Conservation (phyloP, 2,797 vertebrate species). For the Coracias cyanogaster region DNA sequence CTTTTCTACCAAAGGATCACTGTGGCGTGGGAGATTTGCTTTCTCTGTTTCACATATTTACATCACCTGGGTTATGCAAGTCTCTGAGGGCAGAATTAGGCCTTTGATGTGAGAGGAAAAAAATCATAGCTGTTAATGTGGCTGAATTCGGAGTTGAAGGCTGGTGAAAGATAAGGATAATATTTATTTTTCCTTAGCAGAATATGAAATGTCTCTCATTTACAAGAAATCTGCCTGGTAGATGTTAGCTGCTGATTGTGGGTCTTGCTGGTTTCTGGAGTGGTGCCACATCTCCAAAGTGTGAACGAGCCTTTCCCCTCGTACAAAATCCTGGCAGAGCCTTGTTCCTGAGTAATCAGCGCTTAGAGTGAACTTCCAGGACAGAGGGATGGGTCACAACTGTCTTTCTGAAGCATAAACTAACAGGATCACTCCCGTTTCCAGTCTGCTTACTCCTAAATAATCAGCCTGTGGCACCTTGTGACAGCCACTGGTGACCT, state of each 20-base stretch:
- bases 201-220: fast-evolving
- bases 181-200: background rate
- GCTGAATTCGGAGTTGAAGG: background rate
- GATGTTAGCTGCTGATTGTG: background rate
- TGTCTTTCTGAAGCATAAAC: background rate
- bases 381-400: background rate
- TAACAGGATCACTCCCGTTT: background rate
- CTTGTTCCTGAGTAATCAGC: background rate
- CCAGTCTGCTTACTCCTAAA: background rate
- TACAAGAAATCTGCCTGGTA: background rate
- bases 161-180: background rate
- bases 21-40: background rate
- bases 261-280: background rate
- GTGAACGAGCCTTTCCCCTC: fast-evolving
- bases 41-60: background rate
- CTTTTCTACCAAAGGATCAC: background rate
- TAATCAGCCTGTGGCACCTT: background rate
- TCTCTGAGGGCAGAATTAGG: background rate
- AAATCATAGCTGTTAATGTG: fast-evolving
- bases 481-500: background rate
- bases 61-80: background rate
- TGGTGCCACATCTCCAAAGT: background rate
- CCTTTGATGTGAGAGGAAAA: background rate
- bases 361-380: background rate
- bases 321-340: background rate